phyloP scores from a whole-genome alignment of 2,888 invertebrate genomes.

The Drosophila merina region DNA sequence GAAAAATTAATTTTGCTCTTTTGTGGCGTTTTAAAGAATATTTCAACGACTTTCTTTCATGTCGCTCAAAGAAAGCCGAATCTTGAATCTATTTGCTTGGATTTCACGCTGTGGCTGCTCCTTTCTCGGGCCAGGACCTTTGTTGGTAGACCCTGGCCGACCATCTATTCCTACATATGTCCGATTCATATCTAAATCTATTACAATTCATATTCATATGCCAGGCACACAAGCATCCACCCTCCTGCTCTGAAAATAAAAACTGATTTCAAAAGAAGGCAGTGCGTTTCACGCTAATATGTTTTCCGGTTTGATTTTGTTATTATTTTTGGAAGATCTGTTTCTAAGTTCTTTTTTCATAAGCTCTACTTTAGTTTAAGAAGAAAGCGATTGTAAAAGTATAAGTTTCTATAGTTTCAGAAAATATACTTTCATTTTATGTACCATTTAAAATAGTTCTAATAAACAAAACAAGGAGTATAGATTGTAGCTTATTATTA shows the following conservation, averaged over 20 bases:
- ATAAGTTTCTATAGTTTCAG: too few relatives aligned
- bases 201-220: constrained; percentile 77
- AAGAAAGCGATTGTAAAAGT: too few relatives aligned
- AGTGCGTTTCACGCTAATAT: constrained; percentile 14
- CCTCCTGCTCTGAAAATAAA: constrained; percentile 6
- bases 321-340: neutral
- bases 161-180: constrained; percentile 28
- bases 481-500: too few relatives aligned
- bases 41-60: constrained; percentile 37
- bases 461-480: too few relatives aligned
- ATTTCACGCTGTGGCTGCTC: constrained; percentile 66
- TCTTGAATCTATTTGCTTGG: constrained; percentile 55
- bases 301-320: neutral
- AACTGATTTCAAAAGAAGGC: neutral
- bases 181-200: constrained; percentile 73
- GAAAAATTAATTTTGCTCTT: constrained; percentile 48
- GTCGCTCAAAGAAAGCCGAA: constrained; percentile 35
- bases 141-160: constrained; percentile 21
- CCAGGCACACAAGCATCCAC: constrained; percentile 49
- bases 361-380: too few relatives aligned
- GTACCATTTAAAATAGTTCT: too few relatives aligned
- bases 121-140: constrained; percentile 48
- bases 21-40: constrained; percentile 42
- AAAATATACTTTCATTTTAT: too few relatives aligned
- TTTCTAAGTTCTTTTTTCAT: too few relatives aligned